Percentiles rank a stretch among this genome's conserved stretches.
Conservation (phyloP, 2,888 invertebrate species). For the Drosophila fulvimacula region DNA sequence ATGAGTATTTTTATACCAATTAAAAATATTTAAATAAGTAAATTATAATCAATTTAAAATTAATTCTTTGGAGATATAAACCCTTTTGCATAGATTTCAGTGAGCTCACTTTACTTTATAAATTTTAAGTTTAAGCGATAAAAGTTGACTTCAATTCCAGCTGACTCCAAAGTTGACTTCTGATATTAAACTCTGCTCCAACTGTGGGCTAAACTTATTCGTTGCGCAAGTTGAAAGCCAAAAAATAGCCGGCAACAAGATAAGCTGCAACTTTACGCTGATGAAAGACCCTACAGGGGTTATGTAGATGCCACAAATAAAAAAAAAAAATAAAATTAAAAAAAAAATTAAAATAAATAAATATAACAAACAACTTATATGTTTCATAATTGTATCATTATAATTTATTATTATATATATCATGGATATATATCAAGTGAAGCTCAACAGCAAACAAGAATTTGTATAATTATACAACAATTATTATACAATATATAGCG, state of each 20-base stretch:
- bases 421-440: background rate
- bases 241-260: conserved; percentile 13
- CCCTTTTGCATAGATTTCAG: no score
- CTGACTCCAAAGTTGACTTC: background rate
- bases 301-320: conserved; percentile 5
- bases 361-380: no score
- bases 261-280: conserved; percentile 33
- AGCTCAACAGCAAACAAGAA: background rate
- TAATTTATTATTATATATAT: no score
- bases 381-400: no score
- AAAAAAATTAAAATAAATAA: no score
- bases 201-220: conserved; percentile 8
- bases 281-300: conserved; percentile 9
- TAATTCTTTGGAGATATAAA: no score
- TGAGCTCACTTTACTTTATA: no score
- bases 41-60: no score
- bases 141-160: background rate
- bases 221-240: conserved; percentile 24
- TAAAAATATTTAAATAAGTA: no score
- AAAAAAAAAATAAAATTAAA: no score
- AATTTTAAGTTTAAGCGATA: no score
- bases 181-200: conserved; percentile 8
- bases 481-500: background rate
- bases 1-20: no score
- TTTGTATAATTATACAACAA: background rate